Evolutionary conservation across 92 coral and sea anemone genomes (phyloP).

Genomic region (Galaxea fascicularis): DNA sequence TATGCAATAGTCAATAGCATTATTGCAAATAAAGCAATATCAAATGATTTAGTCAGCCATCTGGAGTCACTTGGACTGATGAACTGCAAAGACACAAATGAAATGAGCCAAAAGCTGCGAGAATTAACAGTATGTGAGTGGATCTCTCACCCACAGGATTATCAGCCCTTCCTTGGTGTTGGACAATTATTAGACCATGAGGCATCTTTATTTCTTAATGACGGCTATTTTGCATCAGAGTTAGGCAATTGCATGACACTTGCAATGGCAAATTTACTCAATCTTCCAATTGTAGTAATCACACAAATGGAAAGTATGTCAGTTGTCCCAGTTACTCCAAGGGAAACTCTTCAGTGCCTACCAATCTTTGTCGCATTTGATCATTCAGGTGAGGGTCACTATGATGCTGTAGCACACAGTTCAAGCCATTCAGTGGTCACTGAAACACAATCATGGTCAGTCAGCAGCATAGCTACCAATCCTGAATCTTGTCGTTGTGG

Average conservation of each 20-base stretch:
- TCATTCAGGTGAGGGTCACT: slow-evolving; percentile 65
- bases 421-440: not conserved
- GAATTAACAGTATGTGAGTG: slow-evolving; percentile 67
- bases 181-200: slow-evolving; percentile 26
- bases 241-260: slow-evolving; percentile 56
- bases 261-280: slow-evolving; percentile 74
- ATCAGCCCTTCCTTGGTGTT: slow-evolving; percentile 56
- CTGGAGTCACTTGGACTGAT: slow-evolving; percentile 23
- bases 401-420: slow-evolving; percentile 58
- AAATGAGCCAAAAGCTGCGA: slow-evolving; percentile 31
- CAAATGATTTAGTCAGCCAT: slow-evolving; percentile 34
- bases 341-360: slow-evolving; percentile 34
- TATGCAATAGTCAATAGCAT: slow-evolving; percentile 32
- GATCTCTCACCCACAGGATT: slow-evolving; percentile 56
- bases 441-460: slow-evolving; percentile 14
- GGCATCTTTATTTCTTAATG: slow-evolving; percentile 54
- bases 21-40: slow-evolving; percentile 11
- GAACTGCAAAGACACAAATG: not conserved
- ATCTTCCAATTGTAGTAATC: slow-evolving; percentile 62
- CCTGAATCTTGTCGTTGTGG: slow-evolving; percentile 43
- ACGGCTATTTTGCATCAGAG: slow-evolving; percentile 73
- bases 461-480: too few relatives aligned
- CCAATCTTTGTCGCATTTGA: slow-evolving; percentile 69
- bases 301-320: slow-evolving; percentile 67
- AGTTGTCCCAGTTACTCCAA: slow-evolving; percentile 67